Conservation (phyloP, 2,797 vertebrate genomes). For the Amblyopsis hoosieri region DNA sequence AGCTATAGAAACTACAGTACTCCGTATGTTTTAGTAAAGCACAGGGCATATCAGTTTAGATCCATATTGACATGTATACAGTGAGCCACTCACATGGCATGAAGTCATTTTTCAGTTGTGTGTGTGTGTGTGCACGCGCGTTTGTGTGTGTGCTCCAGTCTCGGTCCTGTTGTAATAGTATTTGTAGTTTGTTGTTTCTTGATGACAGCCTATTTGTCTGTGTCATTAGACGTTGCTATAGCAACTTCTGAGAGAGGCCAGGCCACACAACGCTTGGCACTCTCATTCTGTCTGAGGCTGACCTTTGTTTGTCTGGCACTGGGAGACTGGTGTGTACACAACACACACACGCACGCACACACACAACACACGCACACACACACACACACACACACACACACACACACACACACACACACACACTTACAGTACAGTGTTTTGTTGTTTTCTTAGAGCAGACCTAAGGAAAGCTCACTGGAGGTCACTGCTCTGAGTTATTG, state of each 20-base stretch:
- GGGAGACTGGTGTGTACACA: constrained; percentile 41
- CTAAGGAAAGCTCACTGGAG: not conserved
- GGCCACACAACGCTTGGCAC: constrained; percentile 25
- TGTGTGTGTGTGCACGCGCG: constrained; percentile 2
- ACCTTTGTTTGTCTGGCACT: constrained; percentile 57
- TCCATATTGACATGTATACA: not conserved
- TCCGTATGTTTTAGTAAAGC: not conserved
- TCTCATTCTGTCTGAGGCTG: constrained; percentile 42
- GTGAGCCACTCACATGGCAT: not conserved
- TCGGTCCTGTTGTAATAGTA: not conserved
- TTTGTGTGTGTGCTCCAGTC: not conserved
- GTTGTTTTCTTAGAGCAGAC: not conserved
- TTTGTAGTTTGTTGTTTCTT: constrained; percentile 22
- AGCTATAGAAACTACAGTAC: too few relatives aligned
- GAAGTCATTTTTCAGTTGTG: not conserved
- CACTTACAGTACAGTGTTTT: not conserved
- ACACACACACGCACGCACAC: constrained; percentile 18
- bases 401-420: constrained; percentile 7
- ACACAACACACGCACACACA: constrained; percentile 3
- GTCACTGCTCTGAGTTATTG: not conserved
- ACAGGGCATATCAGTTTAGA: not conserved
- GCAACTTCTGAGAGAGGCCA: constrained; percentile 35
- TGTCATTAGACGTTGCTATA: constrained; percentile 38
- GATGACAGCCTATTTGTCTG: constrained; percentile 25
- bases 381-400: constrained; percentile 6